Base-by-base conservation (phyloP, 2,888 invertebrate genomes). In the Cerastis leucographa region DNA sequence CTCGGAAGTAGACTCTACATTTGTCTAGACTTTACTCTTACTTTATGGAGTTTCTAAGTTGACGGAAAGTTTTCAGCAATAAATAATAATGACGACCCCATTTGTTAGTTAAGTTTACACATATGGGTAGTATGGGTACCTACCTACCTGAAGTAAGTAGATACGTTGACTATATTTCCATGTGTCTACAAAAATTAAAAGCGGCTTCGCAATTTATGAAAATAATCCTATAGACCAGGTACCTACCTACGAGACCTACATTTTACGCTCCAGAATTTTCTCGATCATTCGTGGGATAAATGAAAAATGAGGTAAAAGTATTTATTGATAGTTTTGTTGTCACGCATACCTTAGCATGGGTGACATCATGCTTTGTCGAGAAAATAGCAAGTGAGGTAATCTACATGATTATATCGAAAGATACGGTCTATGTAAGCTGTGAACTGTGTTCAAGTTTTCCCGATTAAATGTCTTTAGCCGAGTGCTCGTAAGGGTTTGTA, bases 331-430 rank as follows among this genome's bases (percentile, higher is more conserved):
- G 69, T 73, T 70, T 76, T 77, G 73, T 56, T 78, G 77, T 80
- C 74, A 76, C 74, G 72, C 74, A 78, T 56, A 25, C 35, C 42
- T 65, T 61, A 68, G 64, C 42, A 56, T 69, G 35, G 70, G 74
- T 87, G 88, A 87, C 85, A 88, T 88, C 88, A 87, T 29, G 40
- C 11, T 64, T 68, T 9, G 67, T 67, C 77, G 80, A 77, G 82
- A 82, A 86, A 89, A 87, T 82, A 83, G 78, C 75, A 69, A 84
- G 75, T 86, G 84, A 85, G 81, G 80, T 82, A 80, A 86, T 72
- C 66, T 17, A 59, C 29, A 59, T 14, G 25, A 2, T 12, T 59
- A 59, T 69, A 79, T 65, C 29, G 51, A 62, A 74, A 76, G 19
- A 67, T 61, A 49, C 35, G 54, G 40, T 14, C 64, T 51, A 35